Conservation (phyloP, 2,113 vertebrate genomes). For the Cyrtonyx montezumae region DNA sequence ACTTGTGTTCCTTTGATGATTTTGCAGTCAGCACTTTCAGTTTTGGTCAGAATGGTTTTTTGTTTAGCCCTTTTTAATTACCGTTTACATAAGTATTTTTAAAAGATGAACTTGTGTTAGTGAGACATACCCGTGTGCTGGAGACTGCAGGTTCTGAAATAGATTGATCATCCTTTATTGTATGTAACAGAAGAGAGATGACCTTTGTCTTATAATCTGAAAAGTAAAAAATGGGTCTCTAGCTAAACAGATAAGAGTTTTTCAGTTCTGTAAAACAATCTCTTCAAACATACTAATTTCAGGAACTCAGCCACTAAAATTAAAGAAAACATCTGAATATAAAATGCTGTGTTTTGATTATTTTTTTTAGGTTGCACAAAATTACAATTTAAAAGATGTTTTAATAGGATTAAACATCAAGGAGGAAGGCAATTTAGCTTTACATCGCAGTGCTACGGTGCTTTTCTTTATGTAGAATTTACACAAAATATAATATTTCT, state of each 20-base stretch:
- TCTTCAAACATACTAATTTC: not conserved
- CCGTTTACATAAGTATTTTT: not conserved
- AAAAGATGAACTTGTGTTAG: not conserved
- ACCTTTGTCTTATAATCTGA: not conserved
- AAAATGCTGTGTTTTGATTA: not conserved
- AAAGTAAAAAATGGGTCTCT: not conserved
- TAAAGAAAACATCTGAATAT: not conserved
- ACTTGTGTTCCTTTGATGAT: not conserved
- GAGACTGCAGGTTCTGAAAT: not conserved
- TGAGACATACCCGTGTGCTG: not conserved
- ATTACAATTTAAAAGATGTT: not conserved
- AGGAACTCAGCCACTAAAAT: not conserved
- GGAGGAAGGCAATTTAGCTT: not conserved
- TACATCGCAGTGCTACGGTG: not conserved
- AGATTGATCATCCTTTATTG: not conserved
- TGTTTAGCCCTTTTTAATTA: not conserved
- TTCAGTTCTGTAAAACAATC: not conserved
- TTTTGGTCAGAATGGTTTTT: not conserved
- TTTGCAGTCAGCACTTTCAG: not conserved
- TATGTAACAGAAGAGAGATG: not conserved
- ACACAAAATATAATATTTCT: not conserved
- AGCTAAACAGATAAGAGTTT: not conserved
- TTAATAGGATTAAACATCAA: not conserved
- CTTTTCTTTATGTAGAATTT: not conserved
- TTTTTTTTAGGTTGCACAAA: not conserved